Evolutionary conservation across 2,888 invertebrate species (phyloP), one percentile per base, ranked within the genome.

Genomic region (Antheraea yamamai): DNA sequence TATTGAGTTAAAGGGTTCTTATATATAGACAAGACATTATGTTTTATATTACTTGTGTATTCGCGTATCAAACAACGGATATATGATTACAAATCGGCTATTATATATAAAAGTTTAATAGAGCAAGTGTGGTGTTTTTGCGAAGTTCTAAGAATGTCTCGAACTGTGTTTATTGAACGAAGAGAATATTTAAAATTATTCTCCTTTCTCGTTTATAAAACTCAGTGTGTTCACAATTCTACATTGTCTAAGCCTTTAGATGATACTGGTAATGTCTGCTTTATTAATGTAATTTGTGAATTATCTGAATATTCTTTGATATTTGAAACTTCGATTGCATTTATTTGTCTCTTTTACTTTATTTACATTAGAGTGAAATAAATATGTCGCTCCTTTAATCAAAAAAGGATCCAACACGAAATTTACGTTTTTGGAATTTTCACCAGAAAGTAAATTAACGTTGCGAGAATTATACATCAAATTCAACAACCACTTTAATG

Each of bases 141-240:
- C 35, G 20, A 70, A 26, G 20, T 70, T 70, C n/a, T 2, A 70
- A 70, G 20, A 70, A 70, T 70, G 70, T 20, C 39, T 70, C 70
- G 39, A 39, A 70, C n/a, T 35, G 20, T 3, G 12, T 18, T 18
- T 18, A 39, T 8, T 70, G 70, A 39, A 7, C 20, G 20, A 70
- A 39, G 20, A 12, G 70, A 70, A 70, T 70, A 70, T 70, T 70
- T 70, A 39, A 20, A 70, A 70, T 1, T 70, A 70, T 70, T 10
- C 20, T 70, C 39, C 70, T 70, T 39, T 39, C 8, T 70, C 12
- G 39, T 70, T 39, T n/a, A 39, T 39, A 70, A 70, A 70, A 70
- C 70, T 7, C 70, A 70, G 18, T 18, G 70, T 70, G 39, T 39
- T 39, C 20, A 10, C 39, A 70, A 66, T 16, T 30, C 4, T 16